Conservation (phyloP, 2,113 vertebrate species). For the Aspidoscelis tigris region DNA sequence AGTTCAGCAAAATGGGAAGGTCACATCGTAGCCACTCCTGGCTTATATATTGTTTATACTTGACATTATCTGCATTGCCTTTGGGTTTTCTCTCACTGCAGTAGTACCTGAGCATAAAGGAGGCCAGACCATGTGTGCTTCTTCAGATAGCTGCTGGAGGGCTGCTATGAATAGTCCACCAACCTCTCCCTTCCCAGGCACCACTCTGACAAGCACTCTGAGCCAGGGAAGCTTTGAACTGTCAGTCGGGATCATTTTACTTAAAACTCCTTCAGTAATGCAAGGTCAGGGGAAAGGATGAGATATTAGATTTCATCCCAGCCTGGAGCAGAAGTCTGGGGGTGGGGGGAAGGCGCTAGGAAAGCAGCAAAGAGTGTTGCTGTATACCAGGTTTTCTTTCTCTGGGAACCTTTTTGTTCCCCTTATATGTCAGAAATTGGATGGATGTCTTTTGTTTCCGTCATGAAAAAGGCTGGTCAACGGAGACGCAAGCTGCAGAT, state of each 20-base stretch:
- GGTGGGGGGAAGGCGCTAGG: no score
- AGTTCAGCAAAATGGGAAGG: no score
- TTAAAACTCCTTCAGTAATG: neutral
- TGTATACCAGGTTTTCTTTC: neutral
- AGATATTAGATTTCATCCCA: constrained; percentile 14
- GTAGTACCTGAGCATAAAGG: neutral
- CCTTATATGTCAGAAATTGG: neutral
- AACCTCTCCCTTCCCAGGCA: neutral
- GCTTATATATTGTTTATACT: neutral
- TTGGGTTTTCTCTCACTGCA: neutral
- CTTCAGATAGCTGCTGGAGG: neutral
- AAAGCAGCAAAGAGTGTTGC: no score
- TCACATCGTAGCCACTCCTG: no score
- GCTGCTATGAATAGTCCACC: neutral
- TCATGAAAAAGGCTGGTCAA: neutral
- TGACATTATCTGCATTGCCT: neutral
- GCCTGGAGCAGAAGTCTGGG: neutral
- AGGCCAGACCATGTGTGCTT: neutral
- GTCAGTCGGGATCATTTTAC: neutral
- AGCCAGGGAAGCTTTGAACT: neutral
- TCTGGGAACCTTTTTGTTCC: no score
- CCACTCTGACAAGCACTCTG: neutral
- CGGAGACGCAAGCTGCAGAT: neutral
- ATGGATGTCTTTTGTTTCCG: neutral
- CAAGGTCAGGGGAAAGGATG: constrained; percentile 10